Evolutionary conservation across 1,140 invertebrate species (phyloP), one percentile per base, ranked within the genome.

Genomic region (Lethocerus indicus): DNA sequence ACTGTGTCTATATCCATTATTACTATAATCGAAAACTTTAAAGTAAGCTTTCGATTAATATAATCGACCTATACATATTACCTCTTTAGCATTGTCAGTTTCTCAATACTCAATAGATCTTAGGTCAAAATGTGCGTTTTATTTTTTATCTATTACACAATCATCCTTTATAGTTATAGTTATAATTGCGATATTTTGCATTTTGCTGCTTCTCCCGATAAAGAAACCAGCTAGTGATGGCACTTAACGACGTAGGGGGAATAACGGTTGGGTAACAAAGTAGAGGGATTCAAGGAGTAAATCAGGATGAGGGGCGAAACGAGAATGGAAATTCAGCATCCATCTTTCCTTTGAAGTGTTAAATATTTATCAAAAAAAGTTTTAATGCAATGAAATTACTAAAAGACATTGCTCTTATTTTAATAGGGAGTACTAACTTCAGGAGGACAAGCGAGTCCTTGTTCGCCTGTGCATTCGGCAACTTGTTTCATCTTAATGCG

Each of bases 401-500:
- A 9, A 9, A n/a, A 9, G n/a, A 32, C n/a, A 9, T 9, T 9
- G 9, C 9, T 9, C 9, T 9, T n/a, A 9, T 9, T 9, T 32
- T 9, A 32, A 32, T 9, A 32, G 29, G 9, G 9, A 9, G 29
- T 40, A 24, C 23, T 25, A 21, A 13, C 41, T 4, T 14, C 16
- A 9, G 41, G 21, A 7, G 41, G 41, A 24, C 41, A 43, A 25
- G 16, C 23, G 4, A 24, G 21, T 13, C 41, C 27, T 27, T 43
- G 21, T 20, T 20, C 41, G 3, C 41, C 41, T 24, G 26, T 5
- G 20, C 41, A 43, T 25, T 23, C 23, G 20, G 16, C 41, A 43
- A 24, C 41, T 26, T 54, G 48, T 27, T 49, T 41, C n/a, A 54
- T 42, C 13, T 23, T 18, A 21, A 43, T 13, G 5, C 26, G 13